Base-by-base conservation (phyloP, 2,888 invertebrate genomes). In the Andrena haemorrhoa region DNA sequence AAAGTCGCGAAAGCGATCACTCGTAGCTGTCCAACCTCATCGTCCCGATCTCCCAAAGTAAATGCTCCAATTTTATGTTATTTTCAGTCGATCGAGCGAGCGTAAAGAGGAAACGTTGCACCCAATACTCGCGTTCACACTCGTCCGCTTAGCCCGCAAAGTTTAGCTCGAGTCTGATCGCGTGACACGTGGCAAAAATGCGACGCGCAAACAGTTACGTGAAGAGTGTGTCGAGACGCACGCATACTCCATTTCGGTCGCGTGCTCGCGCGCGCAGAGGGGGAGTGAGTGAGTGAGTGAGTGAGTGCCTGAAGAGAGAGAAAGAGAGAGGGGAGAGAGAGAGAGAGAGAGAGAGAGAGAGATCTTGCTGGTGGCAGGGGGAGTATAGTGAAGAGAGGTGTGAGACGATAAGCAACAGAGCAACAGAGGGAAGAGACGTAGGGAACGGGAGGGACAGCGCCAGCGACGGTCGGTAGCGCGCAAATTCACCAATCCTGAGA, bases 181-280 rank as follows among this genome's bases (percentile, higher is more conserved):
- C 33, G 33, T 71, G 82, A 82, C 82, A 82, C 82, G 82, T 82
- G 82, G 82, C 82, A 82, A 82, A 82, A 82, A 82, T 82, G 58
- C 72, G 76, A 82, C 68, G 58, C 68, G 75, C 75, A 33, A 41
- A 58, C 12, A 71, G 74, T 61, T 68, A 79, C 75, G 64, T 16
- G 20, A 47, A 56, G 47, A 63, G 61, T 33, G 41, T 31, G 41
- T 41, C 41, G 16, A 5, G 41, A 41, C 41, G 41, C 41, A 41
- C n/a, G n/a, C 20, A 12, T 20, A 29, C n/a, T 41, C 41, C 41
- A 12, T 31, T 12, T 16, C 31, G n/a, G 16, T 41, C 41, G 41
- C 16, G 41, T 41, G 41, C 41, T 41, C 41, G 41, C 41, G 41
- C 41, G 41, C 41, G 41, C 41, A 41, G 41, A 41, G 33, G 10